phyloP scores from a whole-genome alignment of 1,140 invertebrate genomes.

The Scaptodrosophila lebanonensis region DNA sequence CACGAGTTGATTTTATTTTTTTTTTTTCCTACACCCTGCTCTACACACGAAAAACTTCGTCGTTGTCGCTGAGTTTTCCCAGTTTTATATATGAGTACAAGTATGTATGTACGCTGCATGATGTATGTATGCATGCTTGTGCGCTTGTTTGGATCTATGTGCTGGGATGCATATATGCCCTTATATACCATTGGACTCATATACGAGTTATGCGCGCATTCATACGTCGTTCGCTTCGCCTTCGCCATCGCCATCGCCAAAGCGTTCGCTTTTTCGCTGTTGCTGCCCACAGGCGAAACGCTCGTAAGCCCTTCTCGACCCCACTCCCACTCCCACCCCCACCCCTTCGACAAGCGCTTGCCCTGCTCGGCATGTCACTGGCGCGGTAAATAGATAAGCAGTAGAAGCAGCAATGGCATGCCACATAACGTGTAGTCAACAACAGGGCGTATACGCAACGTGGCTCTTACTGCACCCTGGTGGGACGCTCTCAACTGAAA shows the following conservation, averaged over 20 bases:
- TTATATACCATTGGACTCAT: constrained; percentile 48
- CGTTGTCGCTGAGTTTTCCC: constrained; percentile 44
- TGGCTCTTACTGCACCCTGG: not conserved
- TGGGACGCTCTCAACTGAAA: not conserved
- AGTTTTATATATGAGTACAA: constrained; percentile 20
- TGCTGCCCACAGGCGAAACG: constrained; percentile 2
- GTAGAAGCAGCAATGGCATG: constrained; percentile 3
- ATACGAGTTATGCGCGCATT: constrained; percentile 59
- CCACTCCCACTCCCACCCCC: constrained; percentile 19
- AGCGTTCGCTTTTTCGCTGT: too few relatives aligned
- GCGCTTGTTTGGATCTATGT: constrained; percentile 18
- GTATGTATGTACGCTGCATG: constrained; percentile 9
- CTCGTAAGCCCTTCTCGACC: constrained; percentile 33
- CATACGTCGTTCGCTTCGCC: constrained; percentile 36
- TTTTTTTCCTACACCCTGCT: constrained; percentile 37
- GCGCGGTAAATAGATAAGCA: constrained; percentile 14
- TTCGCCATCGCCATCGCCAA: constrained; percentile 39
- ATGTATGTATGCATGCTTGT: constrained; percentile 2
- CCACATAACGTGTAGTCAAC: constrained; percentile 19
- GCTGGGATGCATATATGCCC: too few relatives aligned
- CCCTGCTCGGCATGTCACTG: constrained; percentile 15
- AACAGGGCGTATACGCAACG: constrained; percentile 39
- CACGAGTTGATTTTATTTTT: constrained; percentile 48
- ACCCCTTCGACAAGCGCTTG: constrained; percentile 7
- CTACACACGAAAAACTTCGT: constrained; percentile 59